Conservation (phyloP, 2,113 vertebrate species). For the Sminthopsis crassicaudata region DNA sequence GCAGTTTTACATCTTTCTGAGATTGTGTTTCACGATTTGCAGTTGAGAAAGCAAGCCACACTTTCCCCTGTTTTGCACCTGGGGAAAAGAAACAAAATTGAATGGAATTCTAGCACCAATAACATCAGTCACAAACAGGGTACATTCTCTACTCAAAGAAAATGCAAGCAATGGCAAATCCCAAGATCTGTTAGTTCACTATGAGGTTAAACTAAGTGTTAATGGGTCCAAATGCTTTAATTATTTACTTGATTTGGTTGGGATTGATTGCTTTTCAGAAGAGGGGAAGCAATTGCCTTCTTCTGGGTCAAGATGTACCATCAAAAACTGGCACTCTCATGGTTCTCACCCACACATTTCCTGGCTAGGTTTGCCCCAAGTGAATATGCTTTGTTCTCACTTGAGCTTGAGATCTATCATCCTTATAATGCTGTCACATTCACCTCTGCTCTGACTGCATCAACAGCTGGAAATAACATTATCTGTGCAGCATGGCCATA, state of each 20-base stretch:
- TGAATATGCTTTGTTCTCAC: conserved; percentile 33
- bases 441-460: conserved; percentile 22
- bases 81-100: conserved; percentile 58
- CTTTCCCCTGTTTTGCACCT: conserved; percentile 63
- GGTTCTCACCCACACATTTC: conserved; percentile 36
- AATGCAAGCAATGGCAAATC: conserved; percentile 63
- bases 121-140: conserved; percentile 68
- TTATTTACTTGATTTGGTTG: conserved; percentile 29
- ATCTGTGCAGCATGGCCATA: neutral
- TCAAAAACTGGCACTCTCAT: neutral
- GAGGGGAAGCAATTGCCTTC: conserved; percentile 9
- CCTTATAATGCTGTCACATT: conserved; percentile 36
- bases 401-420: conserved; percentile 3
- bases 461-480: conserved; percentile 38
- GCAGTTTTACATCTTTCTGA: neutral
- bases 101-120: conserved; percentile 65
- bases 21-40: neutral
- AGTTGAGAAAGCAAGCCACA: conserved; percentile 64
- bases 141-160: conserved; percentile 66
- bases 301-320: neutral
- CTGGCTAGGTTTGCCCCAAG: conserved; percentile 27
- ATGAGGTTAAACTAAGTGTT: conserved; percentile 58
- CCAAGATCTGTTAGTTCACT: conserved; percentile 69
- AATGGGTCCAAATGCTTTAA: conserved; percentile 60
- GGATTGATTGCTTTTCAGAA: conserved; percentile 41